A percentile compares a stretch with the other conserved stretches of the same genome.
Evolutionary conservation across 2,797 vertebrate species (phyloP).

Genomic region (Manis crassicaudata): DNA sequence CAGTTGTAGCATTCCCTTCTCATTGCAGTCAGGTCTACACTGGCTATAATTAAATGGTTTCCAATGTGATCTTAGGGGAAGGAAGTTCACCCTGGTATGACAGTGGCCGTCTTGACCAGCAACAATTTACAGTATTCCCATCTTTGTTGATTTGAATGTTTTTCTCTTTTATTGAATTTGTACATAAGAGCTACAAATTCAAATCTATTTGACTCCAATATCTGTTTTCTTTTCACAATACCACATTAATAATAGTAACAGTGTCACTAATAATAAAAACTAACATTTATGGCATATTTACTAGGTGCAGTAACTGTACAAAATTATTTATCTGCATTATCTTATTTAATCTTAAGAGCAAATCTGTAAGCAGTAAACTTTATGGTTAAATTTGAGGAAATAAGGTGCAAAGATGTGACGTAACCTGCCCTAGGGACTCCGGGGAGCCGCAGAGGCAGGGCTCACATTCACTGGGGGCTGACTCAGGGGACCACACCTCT

Average conservation of each 20-base stretch:
- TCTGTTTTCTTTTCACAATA: conserved; percentile 15
- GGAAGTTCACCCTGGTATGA: neutral
- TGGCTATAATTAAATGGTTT: neutral
- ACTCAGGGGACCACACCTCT: neutral
- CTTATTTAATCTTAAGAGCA: neutral
- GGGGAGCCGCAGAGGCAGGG: neutral
- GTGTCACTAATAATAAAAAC: neutral
- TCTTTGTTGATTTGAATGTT: neutral
- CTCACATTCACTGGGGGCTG: neutral
- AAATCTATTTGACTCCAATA: neutral
- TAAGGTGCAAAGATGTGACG: neutral
- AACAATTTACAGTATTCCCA: neutral
- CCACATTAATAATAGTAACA: neutral
- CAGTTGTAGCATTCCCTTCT: neutral
- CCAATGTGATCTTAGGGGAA: neutral
- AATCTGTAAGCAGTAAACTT: neutral
- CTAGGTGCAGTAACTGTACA: neutral
- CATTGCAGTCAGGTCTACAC: neutral
- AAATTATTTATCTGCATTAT: neutral
- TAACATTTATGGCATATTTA: neutral
- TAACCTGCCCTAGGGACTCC: neutral
- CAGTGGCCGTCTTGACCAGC: neutral
- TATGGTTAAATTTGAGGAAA: neutral
- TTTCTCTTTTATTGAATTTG: conserved; percentile 37
- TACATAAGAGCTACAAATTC: neutral